Evolutionary conservation across 2,797 vertebrate species (phyloP), one percentile per base, ranked within the genome.

Genomic region (Pantherophis alleghaniensis): DNA sequence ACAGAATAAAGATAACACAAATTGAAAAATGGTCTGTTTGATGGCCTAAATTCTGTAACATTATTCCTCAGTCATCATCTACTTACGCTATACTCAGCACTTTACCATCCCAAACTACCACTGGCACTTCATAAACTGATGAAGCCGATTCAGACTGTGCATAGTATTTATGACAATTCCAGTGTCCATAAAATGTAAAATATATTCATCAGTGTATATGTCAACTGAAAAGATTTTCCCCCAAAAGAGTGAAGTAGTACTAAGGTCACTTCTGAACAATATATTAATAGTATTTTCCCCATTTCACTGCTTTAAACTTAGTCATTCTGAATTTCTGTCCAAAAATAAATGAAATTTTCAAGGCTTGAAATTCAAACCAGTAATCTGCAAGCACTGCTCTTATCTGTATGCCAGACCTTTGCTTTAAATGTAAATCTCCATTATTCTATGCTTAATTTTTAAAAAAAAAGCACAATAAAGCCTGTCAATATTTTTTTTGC

Each of bases 201-300:
- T 91, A 94, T 96, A 94, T 94, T 96, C 97, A 95, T 95, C 95
- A 87, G 96, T 95, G 96, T 95, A 95, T 95, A 96, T 90, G 92
- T 91, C 66, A 96, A 96, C 95, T 2, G 94, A 97, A 96, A 96
- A 94, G 74, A 93, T 96, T 86, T 97, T 60, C 97, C 97, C 94
- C 95, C 92, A 96, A 96, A 97, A 97, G 61, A 94, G 96, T 97
- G 97, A 98, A 98, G 97, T 97, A 98, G 98, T 97, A 98, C 97
- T 98, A 98, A 98, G 98, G 98, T 98, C 98, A 98, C 98, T 98
- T 98, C 97, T 98, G 97, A 97, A 96, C 97, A 98, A 97, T 88
- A 7, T 96, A 95, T 97, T 97, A 97, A 96, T 97, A 96, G 97
- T 96, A 97, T 95, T 94, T 88, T 89, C 88, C 87, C 94, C 88